Evolutionary conservation across 2,797 vertebrate genomes (phyloP), one percentile per base, ranked within the genome.

Genomic region (Vultur gryphus): DNA sequence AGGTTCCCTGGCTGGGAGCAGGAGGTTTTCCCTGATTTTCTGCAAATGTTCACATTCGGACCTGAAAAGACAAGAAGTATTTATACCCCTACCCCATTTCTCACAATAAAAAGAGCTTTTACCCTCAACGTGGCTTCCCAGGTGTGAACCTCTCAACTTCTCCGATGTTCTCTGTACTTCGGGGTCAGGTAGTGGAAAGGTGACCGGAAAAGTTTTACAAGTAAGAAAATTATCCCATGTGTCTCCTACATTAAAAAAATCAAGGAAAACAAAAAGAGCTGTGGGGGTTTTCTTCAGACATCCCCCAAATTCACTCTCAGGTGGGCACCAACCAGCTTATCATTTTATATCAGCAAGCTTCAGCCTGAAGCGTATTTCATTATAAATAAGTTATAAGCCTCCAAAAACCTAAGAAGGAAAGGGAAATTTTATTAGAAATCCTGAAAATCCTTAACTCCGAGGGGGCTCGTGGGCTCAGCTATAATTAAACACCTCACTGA

Each of bases 401-500:
- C 44, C 18, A 28, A 85, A 94, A 86, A 79, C 18, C 62, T 43
- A 52, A 6, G 55, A 44, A 81, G 35, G 39, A 58, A 84, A 52
- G 25, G 71, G 58, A 64, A 91, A 44, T 33, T 83, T 65, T n/a
- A 48, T 71, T 43, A 51, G 62, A 71, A 93, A 83, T 54, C 72
- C 85, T 44, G 69, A 66, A 79, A 86, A 79, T 66, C 62, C 62
- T 21, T 51, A 46, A 43, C 37, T 79, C 55, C 25, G 28, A 90
- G 76, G 64, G 81, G 37, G 35, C 82, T 91, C 31, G 23, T 17
- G 26, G n/a, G 67, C 65, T 59, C 8, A 10, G 65, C 58, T 83
- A 11, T 89, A 87, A 94, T 94, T 96, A 90, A 88, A 65, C 66
- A 64, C 73, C 9, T 8, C 43, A n/a, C 78, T 49, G 69, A 75